phyloP scores from a whole-genome alignment of 1,140 invertebrate species.

The Drosophila jambulina region DNA sequence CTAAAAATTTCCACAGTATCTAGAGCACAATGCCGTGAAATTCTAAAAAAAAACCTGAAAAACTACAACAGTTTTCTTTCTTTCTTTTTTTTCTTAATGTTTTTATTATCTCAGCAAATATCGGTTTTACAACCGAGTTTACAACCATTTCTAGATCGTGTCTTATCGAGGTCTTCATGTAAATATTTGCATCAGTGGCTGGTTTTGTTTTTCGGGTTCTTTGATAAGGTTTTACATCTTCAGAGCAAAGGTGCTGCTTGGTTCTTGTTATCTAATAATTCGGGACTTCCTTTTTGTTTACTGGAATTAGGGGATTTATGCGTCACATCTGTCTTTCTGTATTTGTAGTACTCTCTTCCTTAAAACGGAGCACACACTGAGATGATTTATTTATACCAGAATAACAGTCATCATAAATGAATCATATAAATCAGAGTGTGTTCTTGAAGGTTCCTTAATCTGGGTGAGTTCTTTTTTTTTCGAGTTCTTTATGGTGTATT shows the following conservation, averaged over 20 bases:
- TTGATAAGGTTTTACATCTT: slow-evolving; percentile 24
- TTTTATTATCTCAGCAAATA: slow-evolving; percentile 33
- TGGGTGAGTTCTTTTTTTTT: not conserved
- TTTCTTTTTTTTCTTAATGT: slow-evolving; percentile 11
- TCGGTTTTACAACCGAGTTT: slow-evolving; percentile 16
- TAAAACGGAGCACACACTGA: not conserved
- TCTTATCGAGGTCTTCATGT: slow-evolving; percentile 56
- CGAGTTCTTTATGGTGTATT: not conserved
- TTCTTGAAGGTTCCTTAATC: slow-evolving; percentile 6
- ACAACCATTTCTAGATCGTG: slow-evolving; percentile 26
- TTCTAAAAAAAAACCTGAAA: slow-evolving; percentile 9
- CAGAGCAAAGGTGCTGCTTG: slow-evolving; percentile 5
- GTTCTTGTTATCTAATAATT: not conserved
- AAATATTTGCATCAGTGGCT: slow-evolving; percentile 67
- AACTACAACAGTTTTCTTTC: slow-evolving; percentile 4
- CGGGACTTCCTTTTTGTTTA: not conserved
- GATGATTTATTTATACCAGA: not conserved
- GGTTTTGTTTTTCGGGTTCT: slow-evolving; percentile 12
- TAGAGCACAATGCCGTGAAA: slow-evolving; percentile 29
- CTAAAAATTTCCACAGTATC: slow-evolving; percentile 23
- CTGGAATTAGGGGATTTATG: slow-evolving; percentile 7
- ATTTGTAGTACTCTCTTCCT: not conserved
- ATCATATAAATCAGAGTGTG: slow-evolving; percentile 1
- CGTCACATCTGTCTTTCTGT: not conserved
- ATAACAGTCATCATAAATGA: slow-evolving; percentile 10